Evolutionary conservation across 2,113 vertebrate species (phyloP).

Genomic region (Chaenogobius annularis): DNA sequence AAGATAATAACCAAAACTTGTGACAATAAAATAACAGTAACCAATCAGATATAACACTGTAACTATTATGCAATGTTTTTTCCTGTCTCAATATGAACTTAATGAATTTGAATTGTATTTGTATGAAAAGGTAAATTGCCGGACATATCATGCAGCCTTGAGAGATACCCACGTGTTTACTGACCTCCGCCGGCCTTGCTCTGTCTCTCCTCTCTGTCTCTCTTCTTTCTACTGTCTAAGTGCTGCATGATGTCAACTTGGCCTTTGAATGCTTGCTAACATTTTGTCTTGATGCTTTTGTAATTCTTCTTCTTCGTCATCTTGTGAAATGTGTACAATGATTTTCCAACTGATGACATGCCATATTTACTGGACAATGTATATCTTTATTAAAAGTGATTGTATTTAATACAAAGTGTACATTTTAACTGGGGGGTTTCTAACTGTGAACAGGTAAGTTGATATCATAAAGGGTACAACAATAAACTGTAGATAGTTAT

Average conservation of each 20-base stretch:
- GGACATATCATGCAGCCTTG: background rate
- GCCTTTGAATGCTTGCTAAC: slow-evolving; percentile 63
- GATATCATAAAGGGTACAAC: background rate
- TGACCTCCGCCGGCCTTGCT: slow-evolving; percentile 36
- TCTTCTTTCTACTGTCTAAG: slow-evolving; percentile 43
- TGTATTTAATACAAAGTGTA: slow-evolving; percentile 57
- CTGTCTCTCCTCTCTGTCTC: slow-evolving; percentile 36
- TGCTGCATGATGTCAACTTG: slow-evolving; percentile 67
- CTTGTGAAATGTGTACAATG: slow-evolving; percentile 49
- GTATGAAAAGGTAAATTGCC: background rate
- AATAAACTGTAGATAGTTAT: background rate
- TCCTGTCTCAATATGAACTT: background rate
- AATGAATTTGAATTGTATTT: background rate
- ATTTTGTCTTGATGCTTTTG: slow-evolving; percentile 62
- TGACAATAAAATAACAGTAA: background rate
- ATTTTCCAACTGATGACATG: slow-evolving; percentile 60
- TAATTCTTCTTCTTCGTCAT: slow-evolving; percentile 48
- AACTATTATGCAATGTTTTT: background rate
- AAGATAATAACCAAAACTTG: background rate
- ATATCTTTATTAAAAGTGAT: slow-evolving; percentile 62
- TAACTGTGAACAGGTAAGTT: slow-evolving; percentile 42
- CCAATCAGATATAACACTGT: background rate
- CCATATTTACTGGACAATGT: slow-evolving; percentile 59
- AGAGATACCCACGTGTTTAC: slow-evolving; percentile 21
- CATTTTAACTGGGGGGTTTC: slow-evolving; percentile 14